Base-by-base conservation (phyloP, 2,113 vertebrate species). In the Corythaeola cristata region DNA sequence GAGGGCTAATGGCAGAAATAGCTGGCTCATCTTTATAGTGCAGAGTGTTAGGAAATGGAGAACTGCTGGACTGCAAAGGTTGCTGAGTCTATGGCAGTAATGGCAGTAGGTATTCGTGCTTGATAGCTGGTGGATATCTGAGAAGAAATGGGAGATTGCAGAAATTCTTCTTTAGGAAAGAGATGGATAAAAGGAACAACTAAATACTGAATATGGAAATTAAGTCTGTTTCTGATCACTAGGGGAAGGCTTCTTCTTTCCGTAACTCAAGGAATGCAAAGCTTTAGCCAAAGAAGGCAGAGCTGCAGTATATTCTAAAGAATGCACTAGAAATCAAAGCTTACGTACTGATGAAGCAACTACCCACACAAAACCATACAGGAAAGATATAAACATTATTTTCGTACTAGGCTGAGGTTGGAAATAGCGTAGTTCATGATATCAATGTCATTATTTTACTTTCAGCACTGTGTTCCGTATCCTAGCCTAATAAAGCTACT, bases 401-500 rank as follows among this genome's bases (percentile, higher is more conserved):
- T 78, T 81, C 26, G 27, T 86, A 50, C 18, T 53, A 16, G 55
- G 44, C 15, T 71, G 77, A 93, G 72, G 83, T 67, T 91, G 88
- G 83, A 89, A 97, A 88, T 91, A 95, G 93, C 68, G 45, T 50
- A 76, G 41, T 76, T 93, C 79, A 39, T 76, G 27, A 64, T 88
- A 86, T 58, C 93, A 39, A 4, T 83, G 73, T 11, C 37, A 67
- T 95, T 97, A 95, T 71, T n/a, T 88, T 82, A 62, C 69, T n/a
- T 91, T 81, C 83, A 88, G 88, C 64, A 3, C 8, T 23, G n/a
- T 64, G 73, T 84, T 75, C 84, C 78, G 9, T 71, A 77, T 82
- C 87, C 86, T 41, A 45, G 86, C 79, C 89, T 96, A 96, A 96
- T 94, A 82, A 85, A 69, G 69, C 75, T 33, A 69, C 49, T 85